A percentile compares a stretch with the other conserved stretches of the same genome.
phyloP scores from a whole-genome alignment of 2,888 invertebrate genomes.

The Orthonevra nobilis region DNA sequence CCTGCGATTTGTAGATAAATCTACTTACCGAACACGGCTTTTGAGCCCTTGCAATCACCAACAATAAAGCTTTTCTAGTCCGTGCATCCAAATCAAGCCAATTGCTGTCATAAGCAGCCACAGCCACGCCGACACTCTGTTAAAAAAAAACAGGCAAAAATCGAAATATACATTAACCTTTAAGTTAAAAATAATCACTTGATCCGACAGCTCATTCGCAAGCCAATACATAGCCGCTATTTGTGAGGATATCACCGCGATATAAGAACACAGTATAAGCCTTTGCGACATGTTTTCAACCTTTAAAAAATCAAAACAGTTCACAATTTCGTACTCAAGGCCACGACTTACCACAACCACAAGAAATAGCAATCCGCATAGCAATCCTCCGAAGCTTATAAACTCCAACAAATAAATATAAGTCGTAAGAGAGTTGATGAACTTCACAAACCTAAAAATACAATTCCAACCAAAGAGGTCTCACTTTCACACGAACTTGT shows the following conservation, averaged over 20 bases:
- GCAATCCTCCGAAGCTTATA: constrained; percentile 74
- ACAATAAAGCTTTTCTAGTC: constrained; percentile 73
- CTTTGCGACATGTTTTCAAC: constrained; percentile 73
- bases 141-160: background rate
- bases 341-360: constrained; percentile 74
- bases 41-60: constrained; percentile 75
- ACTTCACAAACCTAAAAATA: constrained; percentile 72
- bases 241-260: constrained; percentile 77
- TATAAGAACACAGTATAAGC: constrained; percentile 76
- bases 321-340: background rate
- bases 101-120: constrained; percentile 75
- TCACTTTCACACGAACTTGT: background rate
- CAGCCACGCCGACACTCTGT: constrained; percentile 74
- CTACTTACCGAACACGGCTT: constrained; percentile 74
- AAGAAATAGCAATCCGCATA: constrained; percentile 75
- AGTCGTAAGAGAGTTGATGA: constrained; percentile 13
- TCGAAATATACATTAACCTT: background rate
- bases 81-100: constrained; percentile 75
- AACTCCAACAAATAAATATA: constrained; percentile 32
- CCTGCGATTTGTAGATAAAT: too few species aligned
- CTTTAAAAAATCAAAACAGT: constrained; percentile 69
- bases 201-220: constrained; percentile 77
- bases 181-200: constrained; percentile 73
- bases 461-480: constrained; percentile 48
- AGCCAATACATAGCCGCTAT: constrained; percentile 77